Conservation (phyloP, 2,888 invertebrate genomes). For the Drepanosiphum platanoidis region DNA sequence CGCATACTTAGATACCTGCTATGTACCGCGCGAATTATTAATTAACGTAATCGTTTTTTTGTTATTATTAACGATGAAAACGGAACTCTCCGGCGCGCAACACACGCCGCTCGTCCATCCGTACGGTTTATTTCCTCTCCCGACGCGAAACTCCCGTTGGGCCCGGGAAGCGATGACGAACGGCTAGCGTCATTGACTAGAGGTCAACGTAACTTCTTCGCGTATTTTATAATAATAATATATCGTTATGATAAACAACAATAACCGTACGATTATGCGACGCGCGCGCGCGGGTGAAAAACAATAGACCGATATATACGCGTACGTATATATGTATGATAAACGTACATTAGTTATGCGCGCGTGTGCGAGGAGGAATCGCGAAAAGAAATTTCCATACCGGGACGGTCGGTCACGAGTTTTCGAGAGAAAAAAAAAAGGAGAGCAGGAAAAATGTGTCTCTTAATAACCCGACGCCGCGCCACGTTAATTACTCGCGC, state of each 20-base stretch:
- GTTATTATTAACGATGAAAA: background rate
- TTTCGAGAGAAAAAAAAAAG: too few relatives aligned
- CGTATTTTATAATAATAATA: too few relatives aligned
- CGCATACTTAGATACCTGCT: too few relatives aligned
- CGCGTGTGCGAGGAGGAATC: background rate
- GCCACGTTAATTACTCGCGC: background rate
- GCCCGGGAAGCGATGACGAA: background rate
- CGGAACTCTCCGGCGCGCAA: background rate
- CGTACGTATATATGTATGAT: background rate
- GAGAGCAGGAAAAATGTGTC: background rate
- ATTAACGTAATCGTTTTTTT: too few relatives aligned
- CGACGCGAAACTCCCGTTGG: constrained; percentile 11
- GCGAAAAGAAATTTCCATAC: background rate
- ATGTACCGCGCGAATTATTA: too few relatives aligned
- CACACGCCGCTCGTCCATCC: background rate
- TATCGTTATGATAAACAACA: constrained; percentile 1
- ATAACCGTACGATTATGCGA: background rate
- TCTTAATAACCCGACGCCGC: background rate
- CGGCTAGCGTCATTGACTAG: background rate
- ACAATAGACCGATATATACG: background rate
- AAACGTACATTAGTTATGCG: background rate
- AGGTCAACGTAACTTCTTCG: constrained; percentile 4
- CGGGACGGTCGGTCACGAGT: background rate
- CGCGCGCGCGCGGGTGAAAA: background rate
- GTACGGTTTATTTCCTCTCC: background rate